Percentiles rank a stretch among this genome's conserved stretches.
Conservation (phyloP, 2,888 invertebrate genomes). For the Drosophila peninsularis region DNA sequence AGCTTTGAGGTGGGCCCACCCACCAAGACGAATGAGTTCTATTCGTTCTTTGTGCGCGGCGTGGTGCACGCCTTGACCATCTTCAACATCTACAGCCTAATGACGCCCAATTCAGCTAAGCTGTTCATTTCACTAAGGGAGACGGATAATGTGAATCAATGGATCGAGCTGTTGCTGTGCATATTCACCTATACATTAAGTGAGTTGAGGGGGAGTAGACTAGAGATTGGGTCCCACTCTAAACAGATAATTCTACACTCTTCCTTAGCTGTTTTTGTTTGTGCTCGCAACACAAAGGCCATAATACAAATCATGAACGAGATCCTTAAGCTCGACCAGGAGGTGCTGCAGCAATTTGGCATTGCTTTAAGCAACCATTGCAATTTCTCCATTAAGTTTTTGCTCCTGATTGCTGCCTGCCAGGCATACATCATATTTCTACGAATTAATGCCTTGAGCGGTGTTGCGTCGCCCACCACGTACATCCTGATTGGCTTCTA, state of each 20-base stretch:
- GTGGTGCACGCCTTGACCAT: constrained; percentile 72
- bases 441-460: constrained; percentile 54
- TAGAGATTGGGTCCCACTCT: not conserved
- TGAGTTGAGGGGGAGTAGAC: constrained; percentile 27
- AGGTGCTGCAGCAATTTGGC: constrained; percentile 72
- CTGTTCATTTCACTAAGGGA: constrained; percentile 71
- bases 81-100: constrained; percentile 77
- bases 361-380: constrained; percentile 68
- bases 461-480: constrained; percentile 61
- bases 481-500: constrained; percentile 72
- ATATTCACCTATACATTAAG: constrained; percentile 73
- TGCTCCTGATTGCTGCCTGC: constrained; percentile 67
- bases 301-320: constrained; percentile 80
- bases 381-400: constrained; percentile 66
- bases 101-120: constrained; percentile 63
- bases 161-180: constrained; percentile 80
- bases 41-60: constrained; percentile 73
- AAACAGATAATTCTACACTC: not conserved
- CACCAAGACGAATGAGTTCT: constrained; percentile 68
- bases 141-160: constrained; percentile 81
- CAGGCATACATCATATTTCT: constrained; percentile 77
- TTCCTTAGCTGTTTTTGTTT: constrained; percentile 67
- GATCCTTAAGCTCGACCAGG: constrained; percentile 78
- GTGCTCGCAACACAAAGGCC: constrained; percentile 70
- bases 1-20: constrained; percentile 77